phyloP scores from a whole-genome alignment of 2,797 vertebrate species.

The Pipistrellus kuhlii region DNA sequence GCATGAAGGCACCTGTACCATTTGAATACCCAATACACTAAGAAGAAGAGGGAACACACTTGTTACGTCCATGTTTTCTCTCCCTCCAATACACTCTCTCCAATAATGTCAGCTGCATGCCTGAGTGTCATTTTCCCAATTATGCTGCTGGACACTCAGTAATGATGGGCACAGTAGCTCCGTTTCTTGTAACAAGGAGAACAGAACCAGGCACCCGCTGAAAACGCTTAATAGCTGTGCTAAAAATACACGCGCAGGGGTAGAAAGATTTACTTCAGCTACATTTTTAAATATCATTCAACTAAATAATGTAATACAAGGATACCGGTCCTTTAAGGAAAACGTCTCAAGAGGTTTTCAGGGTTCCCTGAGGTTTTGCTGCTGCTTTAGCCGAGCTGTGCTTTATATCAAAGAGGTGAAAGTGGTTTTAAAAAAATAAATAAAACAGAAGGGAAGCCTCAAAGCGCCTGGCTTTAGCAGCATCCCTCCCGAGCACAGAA shows the following conservation, averaged over 20 bases:
- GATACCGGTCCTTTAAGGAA: neutral
- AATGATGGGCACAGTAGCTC: neutral
- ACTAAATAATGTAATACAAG: conserved; percentile 41
- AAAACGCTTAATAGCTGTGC: conserved; percentile 29
- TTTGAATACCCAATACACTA: neutral
- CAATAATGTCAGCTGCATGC: neutral
- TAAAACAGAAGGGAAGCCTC: neutral
- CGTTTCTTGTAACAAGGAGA: conserved; percentile 39
- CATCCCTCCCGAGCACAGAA: neutral
- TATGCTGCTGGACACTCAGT: conserved; percentile 19
- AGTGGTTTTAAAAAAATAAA: conserved; percentile 26
- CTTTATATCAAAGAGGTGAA: neutral
- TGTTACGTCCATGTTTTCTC: neutral
- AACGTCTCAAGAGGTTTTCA: neutral
- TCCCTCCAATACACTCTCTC: neutral
- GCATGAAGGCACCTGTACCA: conserved; percentile 18
- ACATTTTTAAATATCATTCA: conserved; percentile 50
- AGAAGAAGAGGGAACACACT: neutral
- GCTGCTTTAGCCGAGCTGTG: neutral
- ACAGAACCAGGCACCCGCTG: conserved; percentile 36
- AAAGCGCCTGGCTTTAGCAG: conserved; percentile 12
- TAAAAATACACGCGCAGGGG: conserved; percentile 40
- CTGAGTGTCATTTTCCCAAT: conserved; percentile 43
- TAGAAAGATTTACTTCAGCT: conserved; percentile 21
- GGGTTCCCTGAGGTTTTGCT: neutral